Percentiles rank a stretch among this genome's conserved stretches.
These are phyloP conservation scores for Spialia ferax DNA, from an alignment of 2,888 invertebrate genomes.

Conservation along the genomic window DNA sequence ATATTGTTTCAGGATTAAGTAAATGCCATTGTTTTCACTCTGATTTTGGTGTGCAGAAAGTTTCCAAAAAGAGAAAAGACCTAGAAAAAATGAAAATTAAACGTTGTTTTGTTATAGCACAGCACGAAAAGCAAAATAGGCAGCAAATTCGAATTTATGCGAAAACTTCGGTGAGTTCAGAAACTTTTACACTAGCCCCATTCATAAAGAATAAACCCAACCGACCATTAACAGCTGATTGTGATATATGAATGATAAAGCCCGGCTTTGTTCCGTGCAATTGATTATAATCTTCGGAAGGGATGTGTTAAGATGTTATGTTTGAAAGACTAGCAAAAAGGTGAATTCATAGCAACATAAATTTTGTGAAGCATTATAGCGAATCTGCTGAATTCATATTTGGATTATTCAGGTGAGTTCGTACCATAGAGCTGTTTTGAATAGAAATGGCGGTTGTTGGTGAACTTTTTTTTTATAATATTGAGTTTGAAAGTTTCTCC, in stretches of 20 bases:
- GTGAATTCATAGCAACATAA: constrained; percentile 42
- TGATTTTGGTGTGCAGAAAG: no score
- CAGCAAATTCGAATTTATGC: constrained; percentile 12
- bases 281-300: constrained; percentile 53
- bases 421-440: background rate
- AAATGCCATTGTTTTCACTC: no score
- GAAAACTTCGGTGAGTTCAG: background rate
- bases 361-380: constrained; percentile 32
- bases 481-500: no score
- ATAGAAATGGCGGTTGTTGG: background rate
- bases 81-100: constrained; percentile 1
- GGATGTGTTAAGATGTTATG: constrained; percentile 63
- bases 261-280: constrained; percentile 52
- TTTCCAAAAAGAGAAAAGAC: background rate
- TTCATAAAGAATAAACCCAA: constrained; percentile 6
- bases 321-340: constrained; percentile 54
- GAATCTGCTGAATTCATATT: constrained; percentile 35
- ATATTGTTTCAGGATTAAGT: no score
- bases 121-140: constrained; percentile 3
- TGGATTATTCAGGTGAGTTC: constrained; percentile 26
- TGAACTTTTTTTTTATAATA: background rate
- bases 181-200: constrained; percentile 1
- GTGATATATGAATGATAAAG: constrained; percentile 23
- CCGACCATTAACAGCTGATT: constrained; percentile 6
- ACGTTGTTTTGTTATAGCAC: constrained; percentile 5